These are phyloP conservation scores for Epinotia demarniana DNA, from an alignment of 2,888 invertebrate species.

Conservation along the genomic window DNA sequence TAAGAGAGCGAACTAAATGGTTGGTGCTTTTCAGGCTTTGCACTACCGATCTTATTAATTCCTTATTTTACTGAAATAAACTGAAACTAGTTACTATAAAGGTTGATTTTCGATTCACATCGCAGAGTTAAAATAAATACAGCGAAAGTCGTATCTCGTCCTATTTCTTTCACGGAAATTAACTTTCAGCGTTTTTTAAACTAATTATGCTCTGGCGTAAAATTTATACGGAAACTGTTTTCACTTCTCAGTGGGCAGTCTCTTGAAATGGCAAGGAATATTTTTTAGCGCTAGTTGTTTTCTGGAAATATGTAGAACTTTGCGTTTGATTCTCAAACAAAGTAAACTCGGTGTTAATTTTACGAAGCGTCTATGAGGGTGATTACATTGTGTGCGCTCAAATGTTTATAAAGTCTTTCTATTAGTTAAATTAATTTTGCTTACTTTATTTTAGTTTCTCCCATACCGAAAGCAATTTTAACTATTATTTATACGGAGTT, in stretches of 20 bases:
- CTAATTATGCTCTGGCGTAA: conserved; percentile 18
- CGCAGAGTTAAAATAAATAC: not conserved
- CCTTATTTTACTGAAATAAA: not conserved
- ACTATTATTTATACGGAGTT: too few species aligned
- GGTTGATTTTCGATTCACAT: not conserved
- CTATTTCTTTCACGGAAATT: conserved; percentile 14
- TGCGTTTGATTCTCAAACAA: conserved; percentile 1
- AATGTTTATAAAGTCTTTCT: not conserved
- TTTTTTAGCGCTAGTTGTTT: not conserved
- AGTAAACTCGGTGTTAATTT: not conserved
- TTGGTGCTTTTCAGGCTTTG: not conserved
- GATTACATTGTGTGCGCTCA: not conserved
- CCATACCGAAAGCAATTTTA: not conserved
- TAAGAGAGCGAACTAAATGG: conserved; percentile 6
- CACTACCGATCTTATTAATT: not conserved
- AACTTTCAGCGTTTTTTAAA: conserved; percentile 21
- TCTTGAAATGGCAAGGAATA: conserved; percentile 15
- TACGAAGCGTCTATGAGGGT: not conserved
- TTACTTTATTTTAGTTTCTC: not conserved
- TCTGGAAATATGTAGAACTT: not conserved
- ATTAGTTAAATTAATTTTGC: not conserved
- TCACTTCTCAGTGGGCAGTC: conserved; percentile 6
- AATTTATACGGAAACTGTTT: conserved; percentile 10
- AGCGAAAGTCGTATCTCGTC: not conserved
- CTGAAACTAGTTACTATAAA: not conserved